A percentile compares a stretch with the other conserved stretches of the same genome.
These are phyloP conservation scores for Therioaphis trifolii DNA, from an alignment of 2,888 invertebrate genomes.

Conservation along the genomic window DNA sequence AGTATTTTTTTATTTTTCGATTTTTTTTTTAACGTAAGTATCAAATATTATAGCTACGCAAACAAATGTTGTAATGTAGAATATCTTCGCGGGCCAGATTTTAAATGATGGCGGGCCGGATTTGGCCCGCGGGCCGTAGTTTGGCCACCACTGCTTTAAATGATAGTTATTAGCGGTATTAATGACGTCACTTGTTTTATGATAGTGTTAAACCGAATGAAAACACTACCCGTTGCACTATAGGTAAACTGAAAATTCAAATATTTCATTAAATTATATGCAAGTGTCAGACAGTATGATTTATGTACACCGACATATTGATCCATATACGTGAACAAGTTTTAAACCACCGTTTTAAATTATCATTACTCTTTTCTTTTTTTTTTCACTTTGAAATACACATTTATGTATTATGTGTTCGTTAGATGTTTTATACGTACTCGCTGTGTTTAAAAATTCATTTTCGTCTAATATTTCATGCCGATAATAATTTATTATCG, in stretches of 20 bases:
- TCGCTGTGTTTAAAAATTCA: neutral
- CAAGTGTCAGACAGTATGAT: conserved; percentile 13
- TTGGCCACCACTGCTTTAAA: too few relatives aligned
- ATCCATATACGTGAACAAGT: conserved; percentile 24
- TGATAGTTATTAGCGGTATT: too few relatives aligned
- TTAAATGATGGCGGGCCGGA: too few relatives aligned
- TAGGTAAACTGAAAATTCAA: neutral
- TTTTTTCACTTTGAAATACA: too few relatives aligned
- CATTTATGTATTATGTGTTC: too few relatives aligned
- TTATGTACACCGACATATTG: conserved; percentile 26
- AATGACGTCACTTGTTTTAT: neutral
- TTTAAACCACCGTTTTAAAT: conserved; percentile 14
- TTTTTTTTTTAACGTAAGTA: too few relatives aligned
- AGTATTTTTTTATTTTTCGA: too few relatives aligned
- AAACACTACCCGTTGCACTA: neutral
- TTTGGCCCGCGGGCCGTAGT: too few relatives aligned
- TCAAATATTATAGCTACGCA: too few relatives aligned
- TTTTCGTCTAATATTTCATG: neutral
- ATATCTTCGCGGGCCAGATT: too few relatives aligned
- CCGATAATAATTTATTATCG: too few relatives aligned
- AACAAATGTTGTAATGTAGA: too few relatives aligned
- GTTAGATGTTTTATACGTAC: neutral
- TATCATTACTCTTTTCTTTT: neutral
- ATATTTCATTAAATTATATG: conserved; percentile 19
- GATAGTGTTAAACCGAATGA: neutral